Evolutionary conservation across 2,113 vertebrate species (phyloP), one percentile per base, ranked within the genome.

Genomic region (Neodon shergylaensis): DNA sequence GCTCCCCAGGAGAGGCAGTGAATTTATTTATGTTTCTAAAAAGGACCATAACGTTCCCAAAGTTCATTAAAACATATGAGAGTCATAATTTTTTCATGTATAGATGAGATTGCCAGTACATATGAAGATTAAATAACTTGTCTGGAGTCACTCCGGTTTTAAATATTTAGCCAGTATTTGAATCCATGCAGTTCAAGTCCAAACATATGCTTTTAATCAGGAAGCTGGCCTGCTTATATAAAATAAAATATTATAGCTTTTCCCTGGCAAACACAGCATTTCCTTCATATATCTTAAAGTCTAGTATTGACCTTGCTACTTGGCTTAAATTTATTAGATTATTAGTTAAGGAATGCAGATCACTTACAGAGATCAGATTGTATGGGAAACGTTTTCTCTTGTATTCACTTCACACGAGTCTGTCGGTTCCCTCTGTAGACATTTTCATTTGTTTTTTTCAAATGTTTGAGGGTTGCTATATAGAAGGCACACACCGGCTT

Each of bases 11-110:
- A 88, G 49, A 94, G 44, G 26, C 49, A 70, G 7, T 54, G 78
- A 73, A 70, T 90, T 95, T 77, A 85, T 11, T 78, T 96, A 66
- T 73, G 7, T 92, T 97, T 61, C 87, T 90, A 52, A 96, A 89
- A 49, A 21, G 44, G 3, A 31, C 24, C 49, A 58, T 66, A 85
- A 89, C 39, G 82, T 92, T 72, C 42, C 94, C 91, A 61, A 91
- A 85, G 36, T 47, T 96, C 14, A 54, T 63, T 47, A 61, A 90
- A 94, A 26, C 22, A 52, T 14, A 33, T 77, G 73, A 90, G 63
- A 81, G 61, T 77, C 24, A 39, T 89, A 54, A 52, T 74, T 65
- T 86, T 65, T 49, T 42, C 31, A 58, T 78, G 91, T 74, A 63
- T 49, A 76, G 5, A n/a, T 65, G 73, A 95, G 42, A 52, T 94